These are phyloP conservation scores for Stercorarius parasiticus DNA, from an alignment of 2,113 vertebrate species.

Conservation along the genomic window DNA sequence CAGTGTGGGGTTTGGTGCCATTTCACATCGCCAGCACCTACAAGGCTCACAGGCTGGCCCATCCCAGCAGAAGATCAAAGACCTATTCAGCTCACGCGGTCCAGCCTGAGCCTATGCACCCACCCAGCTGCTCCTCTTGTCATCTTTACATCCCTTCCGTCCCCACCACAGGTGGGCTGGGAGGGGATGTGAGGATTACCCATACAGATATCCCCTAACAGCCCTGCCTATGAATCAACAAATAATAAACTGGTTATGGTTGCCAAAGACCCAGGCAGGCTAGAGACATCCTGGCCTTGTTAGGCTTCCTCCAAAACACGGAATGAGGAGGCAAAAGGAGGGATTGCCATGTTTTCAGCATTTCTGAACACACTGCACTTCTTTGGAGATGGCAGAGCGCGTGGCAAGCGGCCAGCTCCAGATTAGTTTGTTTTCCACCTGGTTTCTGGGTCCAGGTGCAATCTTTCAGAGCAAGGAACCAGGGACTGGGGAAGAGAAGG, in stretches of 20 bases:
- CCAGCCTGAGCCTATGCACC: neutral
- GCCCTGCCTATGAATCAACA: neutral
- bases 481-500: neutral
- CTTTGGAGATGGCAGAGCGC: rapidly evolving
- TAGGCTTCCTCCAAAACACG: neutral
- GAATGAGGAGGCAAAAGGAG: neutral
- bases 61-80: neutral
- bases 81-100: neutral
- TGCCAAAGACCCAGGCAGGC: neutral
- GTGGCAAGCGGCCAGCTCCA: neutral
- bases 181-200: neutral
- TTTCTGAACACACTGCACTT: neutral
- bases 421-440: neutral
- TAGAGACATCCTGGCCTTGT: neutral
- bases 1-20: neutral
- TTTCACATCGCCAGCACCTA: neutral
- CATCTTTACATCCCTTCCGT: neutral
- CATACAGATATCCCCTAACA: neutral
- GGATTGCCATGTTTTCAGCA: neutral
- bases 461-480: neutral
- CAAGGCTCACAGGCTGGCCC: neutral
- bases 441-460: neutral
- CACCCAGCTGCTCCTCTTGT: neutral
- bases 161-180: rapidly evolving
- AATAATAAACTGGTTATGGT: neutral